Evolutionary conservation across 2,113 vertebrate species (phyloP), one percentile per base, ranked within the genome.

Genomic region (Rhabdomys dilectus): DNA sequence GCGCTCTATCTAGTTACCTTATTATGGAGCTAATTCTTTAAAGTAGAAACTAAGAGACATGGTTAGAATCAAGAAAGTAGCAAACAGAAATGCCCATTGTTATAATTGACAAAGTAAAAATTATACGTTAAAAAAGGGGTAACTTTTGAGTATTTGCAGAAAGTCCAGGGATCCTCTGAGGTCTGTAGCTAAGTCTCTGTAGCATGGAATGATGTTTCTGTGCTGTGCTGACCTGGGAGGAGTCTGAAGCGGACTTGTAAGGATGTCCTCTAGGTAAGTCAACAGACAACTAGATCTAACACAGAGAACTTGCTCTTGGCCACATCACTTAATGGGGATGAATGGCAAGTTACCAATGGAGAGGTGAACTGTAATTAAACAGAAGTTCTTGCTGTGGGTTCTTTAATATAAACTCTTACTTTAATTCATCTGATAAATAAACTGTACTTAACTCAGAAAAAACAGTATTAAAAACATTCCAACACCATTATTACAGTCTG

Each of bases 21-120:
- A 53, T 95, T 87, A 76, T 72, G 62, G 80, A 93, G 88, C 60
- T 70, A 62, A 93, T 87, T 91, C 31, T 78, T 91, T 84, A 87
- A 91, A 94, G 58, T 39, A 78, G 29, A 19, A 84, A 94, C 70
- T 93, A 75, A 91, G 56, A 96, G 80, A 94, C 15, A 48, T 78
- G 89, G 86, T 94, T 92, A 95, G 70, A 96, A 93, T 56, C 56
- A 94, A 82, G 60, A 89, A 97, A 95, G 92, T n/a, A 86, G 39
- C 31, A 73, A 92, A 94, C 87, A 95, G 96, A 97, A 86, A 95
- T 81, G 91, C 81, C 60, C 48, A 6, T 64, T 36, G 76, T 81
- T 68, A 90, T 26, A 88, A 75, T 31, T 45, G 84, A 93, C 62
- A 78, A 93, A 88, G 78, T 90, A 92, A 97, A 89, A 29, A 94